A percentile compares a stretch with the other conserved stretches of the same genome.
Conservation (phyloP, 2,888 invertebrate species). For the Chaitophorus viminalis region DNA sequence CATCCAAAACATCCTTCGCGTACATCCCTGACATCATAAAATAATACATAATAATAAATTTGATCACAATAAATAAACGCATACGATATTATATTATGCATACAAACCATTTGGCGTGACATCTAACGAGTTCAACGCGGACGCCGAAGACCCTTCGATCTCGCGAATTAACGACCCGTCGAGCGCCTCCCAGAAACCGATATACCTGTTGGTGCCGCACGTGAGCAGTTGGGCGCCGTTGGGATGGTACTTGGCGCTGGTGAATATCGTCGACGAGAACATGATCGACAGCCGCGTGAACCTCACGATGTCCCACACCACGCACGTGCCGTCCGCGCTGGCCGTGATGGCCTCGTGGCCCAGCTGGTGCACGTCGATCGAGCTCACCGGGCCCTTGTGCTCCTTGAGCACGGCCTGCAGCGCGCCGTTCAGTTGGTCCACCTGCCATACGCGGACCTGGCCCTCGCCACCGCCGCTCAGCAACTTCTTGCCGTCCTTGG, state of each 20-base stretch:
- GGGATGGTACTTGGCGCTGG: slow-evolving; percentile 79
- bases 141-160: slow-evolving; percentile 82
- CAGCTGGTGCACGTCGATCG: slow-evolving; percentile 80
- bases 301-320: slow-evolving; percentile 85
- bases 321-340: slow-evolving; percentile 91
- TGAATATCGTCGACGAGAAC: slow-evolving; percentile 86
- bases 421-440: slow-evolving; percentile 75
- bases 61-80: no score
- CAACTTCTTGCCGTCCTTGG: slow-evolving; percentile 76
- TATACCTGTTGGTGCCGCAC: slow-evolving; percentile 85
- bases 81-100: no score
- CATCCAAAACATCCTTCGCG: no score
- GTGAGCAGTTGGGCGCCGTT: slow-evolving; percentile 76
- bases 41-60: no score
- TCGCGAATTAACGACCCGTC: slow-evolving; percentile 87
- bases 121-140: slow-evolving; percentile 83
- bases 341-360: slow-evolving; percentile 88
- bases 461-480: slow-evolving; percentile 93
- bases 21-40: no score
- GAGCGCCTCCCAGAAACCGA: slow-evolving; percentile 89
- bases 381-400: slow-evolving; percentile 88
- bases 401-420: slow-evolving; percentile 84
- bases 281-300: slow-evolving; percentile 78
- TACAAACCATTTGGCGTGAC: slow-evolving; percentile 49
- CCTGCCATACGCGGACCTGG: slow-evolving; percentile 85